Evolutionary conservation across 2,113 vertebrate species (phyloP).

Genomic region (Phalacrocorax pelagicus): DNA sequence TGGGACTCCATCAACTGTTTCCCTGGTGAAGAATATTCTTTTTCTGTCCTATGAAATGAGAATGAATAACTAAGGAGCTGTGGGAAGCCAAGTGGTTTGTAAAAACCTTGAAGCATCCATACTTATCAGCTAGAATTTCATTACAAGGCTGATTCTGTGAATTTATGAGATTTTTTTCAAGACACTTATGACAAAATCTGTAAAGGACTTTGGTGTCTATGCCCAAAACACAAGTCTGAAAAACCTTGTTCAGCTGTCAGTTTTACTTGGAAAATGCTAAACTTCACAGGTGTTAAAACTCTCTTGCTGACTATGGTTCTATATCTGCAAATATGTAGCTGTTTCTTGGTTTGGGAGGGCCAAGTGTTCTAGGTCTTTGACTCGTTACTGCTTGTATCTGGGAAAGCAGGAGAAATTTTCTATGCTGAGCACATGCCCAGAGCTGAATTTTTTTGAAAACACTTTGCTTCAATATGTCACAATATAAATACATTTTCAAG

Average conservation of each 20-base stretch:
- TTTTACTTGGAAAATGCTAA: not conserved
- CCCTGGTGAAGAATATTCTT: conserved; percentile 3
- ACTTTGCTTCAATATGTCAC: not conserved
- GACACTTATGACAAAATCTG: not conserved
- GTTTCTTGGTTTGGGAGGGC: not conserved
- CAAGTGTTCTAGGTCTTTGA: not conserved
- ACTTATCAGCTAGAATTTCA: not conserved
- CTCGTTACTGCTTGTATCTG: not conserved
- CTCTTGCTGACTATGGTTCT: not conserved
- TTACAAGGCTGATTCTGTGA: not conserved
- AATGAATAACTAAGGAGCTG: not conserved
- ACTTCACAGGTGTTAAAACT: not conserved
- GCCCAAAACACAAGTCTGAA: not conserved
- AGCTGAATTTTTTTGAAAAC: not conserved
- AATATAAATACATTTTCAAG: not conserved
- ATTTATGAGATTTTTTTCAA: not conserved
- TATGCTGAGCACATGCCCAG: not conserved
- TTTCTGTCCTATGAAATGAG: conserved; percentile 15
- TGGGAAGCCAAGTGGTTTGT: not conserved
- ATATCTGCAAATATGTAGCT: not conserved
- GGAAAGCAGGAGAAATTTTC: not conserved
- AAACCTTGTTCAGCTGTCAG: not conserved
- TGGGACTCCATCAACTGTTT: not conserved
- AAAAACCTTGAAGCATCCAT: not conserved
- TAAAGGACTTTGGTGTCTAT: not conserved